Evolutionary conservation across 2,888 invertebrate genomes (phyloP), one percentile per base, ranked within the genome.

Genomic region (Rhogogaster chlorosoma): DNA sequence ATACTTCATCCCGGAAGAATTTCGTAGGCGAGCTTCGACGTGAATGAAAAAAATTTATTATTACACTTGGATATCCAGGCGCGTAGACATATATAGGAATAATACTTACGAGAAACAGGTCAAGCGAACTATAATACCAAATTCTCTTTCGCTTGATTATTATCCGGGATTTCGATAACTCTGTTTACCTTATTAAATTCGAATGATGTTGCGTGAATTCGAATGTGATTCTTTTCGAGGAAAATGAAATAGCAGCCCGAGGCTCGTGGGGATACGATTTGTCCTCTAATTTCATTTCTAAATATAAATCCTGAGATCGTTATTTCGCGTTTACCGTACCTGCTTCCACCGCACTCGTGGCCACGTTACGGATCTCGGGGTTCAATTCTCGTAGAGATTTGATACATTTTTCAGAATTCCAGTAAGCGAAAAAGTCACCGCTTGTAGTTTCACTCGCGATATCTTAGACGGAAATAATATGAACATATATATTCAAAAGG

Each of bases 301-400:
- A 73, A 73, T 73, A 73, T 73, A 73, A 45, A 73, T 73, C 26
- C 42, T 5, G 22, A 73, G n/a, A 73, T 73, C 38, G 73, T 73
- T 73, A 73, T 73, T 73, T 42, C 73, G 73, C 73, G 73, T 73
- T 73, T 73, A 38, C 26, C 73, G 73, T 73, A 42, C 73, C 38
- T 73, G 73, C 42, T 42, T 26, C 26, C 73, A 38, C 38, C 42
- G 42, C 53, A 53, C n/a, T n/a, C 53, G 49, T 18, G 18, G 49
- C 49, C 18, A 1, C 53, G 42, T 22, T 45, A 42, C 29, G 29
- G 67, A 67, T 32, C 18, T 32, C 18, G 32, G 32, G 15, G 67
- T 67, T 77, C 29, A 32, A 77, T 53, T 53, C 12, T 18, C 32
- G 26, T 22, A 67, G 18, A 18, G 26, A 67, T 67, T 67, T 32